These are phyloP conservation scores for Platyscapa corneri DNA, from an alignment of 1,140 invertebrate species.

Conservation along the genomic window DNA sequence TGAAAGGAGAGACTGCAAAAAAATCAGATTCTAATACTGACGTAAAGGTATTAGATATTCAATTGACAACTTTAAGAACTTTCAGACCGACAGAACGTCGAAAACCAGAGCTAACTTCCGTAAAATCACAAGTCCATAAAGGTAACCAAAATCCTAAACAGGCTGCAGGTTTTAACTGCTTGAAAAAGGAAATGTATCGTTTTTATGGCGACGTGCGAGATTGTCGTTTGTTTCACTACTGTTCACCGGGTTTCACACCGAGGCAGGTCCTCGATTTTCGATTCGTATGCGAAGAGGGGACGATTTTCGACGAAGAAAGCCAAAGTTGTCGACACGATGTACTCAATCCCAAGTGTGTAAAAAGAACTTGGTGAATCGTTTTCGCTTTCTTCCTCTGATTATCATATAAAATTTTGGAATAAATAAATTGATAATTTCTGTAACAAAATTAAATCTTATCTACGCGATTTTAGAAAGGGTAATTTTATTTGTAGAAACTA, in stretches of 20 bases:
- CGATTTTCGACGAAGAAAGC: conserved; percentile 75
- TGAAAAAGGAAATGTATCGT: conserved; percentile 75
- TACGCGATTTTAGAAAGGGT: background rate
- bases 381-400: background rate
- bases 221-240: conserved; percentile 78
- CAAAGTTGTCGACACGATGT: conserved; percentile 72
- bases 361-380: conserved; percentile 59
- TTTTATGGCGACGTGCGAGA: conserved; percentile 77
- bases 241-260: conserved; percentile 76
- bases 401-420: background rate
- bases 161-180: conserved; percentile 73
- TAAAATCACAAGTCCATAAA: conserved; percentile 40
- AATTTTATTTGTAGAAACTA: too few species aligned
- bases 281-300: conserved; percentile 77
- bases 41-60: background rate
- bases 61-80: conserved; percentile 36
- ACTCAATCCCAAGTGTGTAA: conserved; percentile 61
- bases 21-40: background rate
- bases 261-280: conserved; percentile 77
- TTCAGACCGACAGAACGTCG: background rate
- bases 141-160: conserved; percentile 27
- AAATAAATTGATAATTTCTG: conserved; percentile 5
- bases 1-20: background rate
- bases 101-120: conserved; percentile 34
- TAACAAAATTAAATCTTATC: conserved; percentile 9